phyloP scores from a whole-genome alignment of 2,113 vertebrate genomes.

The Engystomops pustulosus region DNA sequence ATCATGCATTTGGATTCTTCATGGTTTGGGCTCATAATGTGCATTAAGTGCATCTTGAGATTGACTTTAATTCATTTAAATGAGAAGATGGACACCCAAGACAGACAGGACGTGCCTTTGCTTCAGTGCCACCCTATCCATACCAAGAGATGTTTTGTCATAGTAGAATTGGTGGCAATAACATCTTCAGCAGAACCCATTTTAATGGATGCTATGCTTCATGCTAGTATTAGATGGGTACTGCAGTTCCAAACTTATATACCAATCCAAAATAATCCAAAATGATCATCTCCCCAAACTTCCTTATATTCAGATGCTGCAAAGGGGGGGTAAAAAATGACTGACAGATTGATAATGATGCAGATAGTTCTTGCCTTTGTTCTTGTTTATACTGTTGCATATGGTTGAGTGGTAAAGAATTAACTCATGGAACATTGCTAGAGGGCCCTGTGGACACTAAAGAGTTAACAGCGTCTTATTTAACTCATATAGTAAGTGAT shows the following conservation, averaged over 20 bases:
- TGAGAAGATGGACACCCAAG: slow-evolving; percentile 34
- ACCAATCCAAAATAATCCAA: neutral
- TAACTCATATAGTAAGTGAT: neutral
- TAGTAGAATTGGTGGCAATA: slow-evolving; percentile 63
- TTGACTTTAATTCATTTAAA: slow-evolving; percentile 29
- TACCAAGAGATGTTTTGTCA: slow-evolving; percentile 58
- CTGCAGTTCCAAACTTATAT: neutral
- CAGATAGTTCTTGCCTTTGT: slow-evolving; percentile 7
- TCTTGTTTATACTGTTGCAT: slow-evolving; percentile 36
- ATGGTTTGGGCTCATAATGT: neutral
- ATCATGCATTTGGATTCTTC: neutral
- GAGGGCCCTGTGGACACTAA: neutral
- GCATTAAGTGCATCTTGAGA: slow-evolving; percentile 18
- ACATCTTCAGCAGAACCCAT: slow-evolving; percentile 59
- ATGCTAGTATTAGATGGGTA: slow-evolving; percentile 17
- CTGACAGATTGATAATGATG: slow-evolving; percentile 24
- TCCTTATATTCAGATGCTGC: slow-evolving; percentile 41
- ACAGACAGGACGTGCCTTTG: slow-evolving; percentile 38
- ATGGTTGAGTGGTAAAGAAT: neutral
- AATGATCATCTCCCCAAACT: neutral
- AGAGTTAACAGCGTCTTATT: slow-evolving; percentile 21
- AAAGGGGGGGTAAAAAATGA: neutral
- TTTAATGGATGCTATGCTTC: slow-evolving; percentile 42
- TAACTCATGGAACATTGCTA: neutral
- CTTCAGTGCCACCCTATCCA: slow-evolving; percentile 34